Percentiles rank a stretch among this genome's conserved stretches.
phyloP scores from a whole-genome alignment of 2,888 invertebrate species.

The Nomada fabriciana region DNA sequence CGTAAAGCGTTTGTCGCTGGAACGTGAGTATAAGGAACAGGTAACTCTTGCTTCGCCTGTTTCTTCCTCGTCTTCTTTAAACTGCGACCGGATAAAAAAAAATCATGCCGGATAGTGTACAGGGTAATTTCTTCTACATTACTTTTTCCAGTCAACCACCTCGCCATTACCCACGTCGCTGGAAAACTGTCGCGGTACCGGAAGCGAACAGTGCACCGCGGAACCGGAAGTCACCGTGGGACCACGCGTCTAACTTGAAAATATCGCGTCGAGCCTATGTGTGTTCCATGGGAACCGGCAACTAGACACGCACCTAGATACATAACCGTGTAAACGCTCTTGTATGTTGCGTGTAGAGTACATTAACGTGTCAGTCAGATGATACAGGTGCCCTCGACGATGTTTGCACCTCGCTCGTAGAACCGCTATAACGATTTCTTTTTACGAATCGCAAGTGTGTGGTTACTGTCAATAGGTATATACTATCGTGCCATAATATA shows the following conservation, averaged over 20 bases:
- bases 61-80: neutral
- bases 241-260: slow-evolving; percentile 67
- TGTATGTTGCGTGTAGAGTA: slow-evolving; percentile 1
- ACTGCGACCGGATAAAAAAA: neutral
- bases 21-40: slow-evolving; percentile 24
- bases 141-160: neutral
- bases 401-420: neutral
- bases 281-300: slow-evolving; percentile 60
- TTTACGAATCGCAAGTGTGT: neutral
- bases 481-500: neutral
- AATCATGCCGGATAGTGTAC: slow-evolving; percentile 5
- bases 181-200: slow-evolving; percentile 65
- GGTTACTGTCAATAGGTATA: too few species aligned
- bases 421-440: neutral
- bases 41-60: slow-evolving; percentile 8
- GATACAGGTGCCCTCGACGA: neutral
- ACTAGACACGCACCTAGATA: slow-evolving; percentile 48
- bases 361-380: neutral
- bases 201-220: slow-evolving; percentile 53
- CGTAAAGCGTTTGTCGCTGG: neutral
- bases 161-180: slow-evolving; percentile 7
- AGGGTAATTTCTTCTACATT: slow-evolving; percentile 31
- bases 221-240: slow-evolving; percentile 75
- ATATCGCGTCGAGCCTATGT: slow-evolving; percentile 49
- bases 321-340: neutral